phyloP scores from a whole-genome alignment of 2,797 vertebrate genomes.

The Galagoides demidoff region DNA sequence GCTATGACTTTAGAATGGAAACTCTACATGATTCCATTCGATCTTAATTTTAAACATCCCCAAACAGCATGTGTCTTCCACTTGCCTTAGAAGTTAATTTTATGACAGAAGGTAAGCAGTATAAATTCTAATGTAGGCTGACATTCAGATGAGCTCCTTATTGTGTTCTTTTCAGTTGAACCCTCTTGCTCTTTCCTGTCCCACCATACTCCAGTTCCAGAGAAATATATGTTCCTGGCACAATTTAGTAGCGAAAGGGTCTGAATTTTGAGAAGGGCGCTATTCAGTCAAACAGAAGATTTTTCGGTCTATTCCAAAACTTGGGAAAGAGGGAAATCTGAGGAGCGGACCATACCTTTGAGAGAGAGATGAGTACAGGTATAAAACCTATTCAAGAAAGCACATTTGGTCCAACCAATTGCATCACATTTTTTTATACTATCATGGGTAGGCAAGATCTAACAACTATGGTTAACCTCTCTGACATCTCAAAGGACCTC shows the following conservation, averaged over 20 bases:
- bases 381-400: background rate
- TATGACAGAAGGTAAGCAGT: background rate
- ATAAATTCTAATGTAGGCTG: background rate
- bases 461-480: background rate
- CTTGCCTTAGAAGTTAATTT: slow-evolving; percentile 5
- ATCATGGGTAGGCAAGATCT: background rate
- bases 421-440: background rate
- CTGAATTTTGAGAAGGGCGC: slow-evolving; percentile 29
- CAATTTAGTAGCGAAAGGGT: background rate
- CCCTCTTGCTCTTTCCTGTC: background rate
- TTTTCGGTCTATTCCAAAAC: background rate
- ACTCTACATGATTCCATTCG: background rate
- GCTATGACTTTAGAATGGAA: background rate
- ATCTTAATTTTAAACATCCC: background rate
- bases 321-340: background rate
- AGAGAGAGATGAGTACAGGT: background rate
- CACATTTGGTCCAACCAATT: background rate
- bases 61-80: background rate
- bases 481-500: background rate
- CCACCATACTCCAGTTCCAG: background rate
- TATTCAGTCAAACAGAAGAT: background rate
- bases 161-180: background rate
- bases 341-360: background rate
- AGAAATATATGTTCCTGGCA: background rate
- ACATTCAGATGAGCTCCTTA: background rate